Conservation (phyloP, 2,113 vertebrate species). For the Irena cyanogastra region DNA sequence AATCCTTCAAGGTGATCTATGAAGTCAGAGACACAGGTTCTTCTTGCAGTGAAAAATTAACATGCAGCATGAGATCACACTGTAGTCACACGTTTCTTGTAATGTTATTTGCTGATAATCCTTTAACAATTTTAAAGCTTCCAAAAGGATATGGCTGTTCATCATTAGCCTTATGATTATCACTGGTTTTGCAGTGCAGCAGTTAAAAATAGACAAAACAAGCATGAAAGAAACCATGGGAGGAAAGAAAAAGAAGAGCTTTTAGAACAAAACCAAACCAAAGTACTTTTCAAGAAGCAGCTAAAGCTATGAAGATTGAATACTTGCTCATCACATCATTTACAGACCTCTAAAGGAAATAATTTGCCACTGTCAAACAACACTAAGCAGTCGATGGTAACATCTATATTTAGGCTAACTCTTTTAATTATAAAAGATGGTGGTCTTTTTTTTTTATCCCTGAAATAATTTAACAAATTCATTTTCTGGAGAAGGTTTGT, state of each 20-base stretch:
- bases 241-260: background rate
- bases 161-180: background rate
- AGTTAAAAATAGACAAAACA: background rate
- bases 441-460: background rate
- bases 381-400: background rate
- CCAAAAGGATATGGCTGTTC: background rate
- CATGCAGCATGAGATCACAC: background rate
- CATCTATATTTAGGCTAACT: background rate
- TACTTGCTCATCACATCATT: background rate
- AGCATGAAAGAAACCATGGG: background rate
- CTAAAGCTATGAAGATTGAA: background rate
- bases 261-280: background rate
- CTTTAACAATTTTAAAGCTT: background rate
- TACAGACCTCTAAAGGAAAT: background rate
- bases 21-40: background rate
- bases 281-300: background rate
- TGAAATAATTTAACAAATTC: background rate
- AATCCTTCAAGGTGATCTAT: constrained; percentile 31
- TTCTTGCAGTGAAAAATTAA: background rate
- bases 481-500: background rate
- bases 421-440: background rate
- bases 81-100: fast-evolving
- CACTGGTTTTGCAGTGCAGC: background rate
- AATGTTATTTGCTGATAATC: background rate
- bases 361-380: background rate